Conservation (phyloP, 2,797 vertebrate species). For the Urophycis tenuis region DNA sequence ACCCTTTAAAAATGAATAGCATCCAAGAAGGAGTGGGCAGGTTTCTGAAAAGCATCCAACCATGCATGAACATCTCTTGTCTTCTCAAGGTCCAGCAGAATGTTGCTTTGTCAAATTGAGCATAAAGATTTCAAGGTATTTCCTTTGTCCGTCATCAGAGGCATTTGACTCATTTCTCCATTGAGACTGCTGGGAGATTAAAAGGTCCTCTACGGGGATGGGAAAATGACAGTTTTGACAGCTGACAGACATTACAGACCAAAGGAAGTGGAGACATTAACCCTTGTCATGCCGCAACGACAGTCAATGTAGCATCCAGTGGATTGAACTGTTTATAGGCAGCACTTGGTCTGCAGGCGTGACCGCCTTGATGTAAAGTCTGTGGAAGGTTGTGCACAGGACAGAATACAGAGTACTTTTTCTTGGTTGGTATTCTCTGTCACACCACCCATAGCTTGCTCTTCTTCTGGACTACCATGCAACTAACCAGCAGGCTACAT, state of each 20-base stretch:
- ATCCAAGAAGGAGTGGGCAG: not conserved
- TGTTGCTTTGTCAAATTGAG: not conserved
- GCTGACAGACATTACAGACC: not conserved
- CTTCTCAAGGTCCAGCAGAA: conserved; percentile 2
- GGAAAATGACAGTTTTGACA: not conserved
- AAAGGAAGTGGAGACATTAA: not conserved
- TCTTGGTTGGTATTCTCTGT: not conserved
- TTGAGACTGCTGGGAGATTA: not conserved
- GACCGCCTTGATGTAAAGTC: not conserved
- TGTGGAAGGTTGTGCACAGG: conserved; percentile 3
- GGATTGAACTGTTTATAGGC: not conserved
- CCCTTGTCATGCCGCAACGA: not conserved
- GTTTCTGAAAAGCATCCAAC: not conserved
- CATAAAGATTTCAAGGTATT: not conserved
- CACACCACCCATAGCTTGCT: not conserved
- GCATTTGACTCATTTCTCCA: not conserved
- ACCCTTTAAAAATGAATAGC: not conserved
- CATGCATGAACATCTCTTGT: not conserved
- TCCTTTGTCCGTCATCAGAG: not conserved
- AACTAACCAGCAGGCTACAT: not conserved
- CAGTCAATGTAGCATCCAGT: not conserved
- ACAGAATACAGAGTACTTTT: conserved; percentile 1
- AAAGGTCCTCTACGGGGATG: not conserved
- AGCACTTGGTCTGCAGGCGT: not conserved
- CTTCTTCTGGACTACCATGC: not conserved